Base-by-base conservation (phyloP, 2,797 vertebrate species). In the Lycodopsis pacificus region DNA sequence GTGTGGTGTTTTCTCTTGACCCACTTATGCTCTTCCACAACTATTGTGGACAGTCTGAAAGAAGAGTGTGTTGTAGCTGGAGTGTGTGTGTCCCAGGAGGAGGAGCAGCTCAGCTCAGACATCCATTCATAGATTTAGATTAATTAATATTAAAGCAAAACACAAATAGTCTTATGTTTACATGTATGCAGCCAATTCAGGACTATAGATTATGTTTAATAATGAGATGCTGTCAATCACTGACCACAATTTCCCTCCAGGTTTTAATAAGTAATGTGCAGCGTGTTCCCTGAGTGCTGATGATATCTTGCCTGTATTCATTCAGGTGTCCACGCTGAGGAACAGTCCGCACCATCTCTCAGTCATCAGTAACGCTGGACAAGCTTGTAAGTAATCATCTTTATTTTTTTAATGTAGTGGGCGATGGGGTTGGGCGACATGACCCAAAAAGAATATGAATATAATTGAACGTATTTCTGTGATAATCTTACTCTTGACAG, bases 291-390 rank as follows among this genome's bases (percentile, higher is more conserved):
- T 15, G 27, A 59, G 7, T 22, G 13, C 11, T 68, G 46, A 57
- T 32, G 20, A n/a, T 63, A 1, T 59, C 12, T 53, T 68, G 20
- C 13, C 46, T 57, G 71, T 71, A 13, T 54, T 67, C 20, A 10
- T 71, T 38, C 64, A 8, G 72, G 19, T 71, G 7, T 61, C 22
- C 46, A 11, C 17, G 48, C 2, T 1, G 3, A 69, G 65, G 44
- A 78, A 42, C 48, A 40, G 46, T 46, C 57, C 0, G 12, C 19
- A 42, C 61, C 36, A 38, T 42, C 88, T 85, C 80, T 78, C 76
- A 70, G 86, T 85, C 65, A 42, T 82, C 61, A 74, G 86, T 86
- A 82, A 92, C 89, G 4, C 91, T 93, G 92, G 92, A 94, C 73
- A 90, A 91, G 88, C 67, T 92, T 36, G 93, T 94, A 80, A 92